A percentile compares a stretch with the other conserved stretches of the same genome.
Evolutionary conservation across 2,888 invertebrate genomes (phyloP).

Genomic region (Eustalomyia histrio): DNA sequence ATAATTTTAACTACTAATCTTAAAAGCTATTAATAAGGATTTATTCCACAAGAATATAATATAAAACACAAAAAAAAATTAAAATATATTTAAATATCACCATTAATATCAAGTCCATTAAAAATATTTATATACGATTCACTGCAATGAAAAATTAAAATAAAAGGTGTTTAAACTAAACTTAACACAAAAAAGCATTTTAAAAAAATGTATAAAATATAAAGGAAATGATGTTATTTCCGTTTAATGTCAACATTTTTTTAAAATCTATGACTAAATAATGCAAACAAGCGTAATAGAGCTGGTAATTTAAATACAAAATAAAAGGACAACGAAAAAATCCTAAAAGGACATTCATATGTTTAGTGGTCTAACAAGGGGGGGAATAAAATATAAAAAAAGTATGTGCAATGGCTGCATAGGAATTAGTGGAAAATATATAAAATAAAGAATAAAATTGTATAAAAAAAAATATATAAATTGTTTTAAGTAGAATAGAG

Average conservation of each 20-base stretch:
- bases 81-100: neutral
- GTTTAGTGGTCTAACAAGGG: slow-evolving; percentile 36
- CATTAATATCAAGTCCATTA: neutral
- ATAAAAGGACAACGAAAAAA: slow-evolving; percentile 7
- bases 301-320: slow-evolving; percentile 50
- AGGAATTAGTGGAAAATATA: slow-evolving; percentile 47
- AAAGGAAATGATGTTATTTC: slow-evolving; percentile 66
- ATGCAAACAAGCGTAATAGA: slow-evolving; percentile 66
- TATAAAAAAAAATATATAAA: slow-evolving; percentile 22
- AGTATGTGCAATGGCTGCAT: slow-evolving; percentile 10
- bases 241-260: slow-evolving; percentile 62
- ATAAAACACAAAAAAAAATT: neutral
- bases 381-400: slow-evolving; percentile 1
- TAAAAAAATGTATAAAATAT: slow-evolving; percentile 42
- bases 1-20: neutral
- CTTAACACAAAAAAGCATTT: neutral
- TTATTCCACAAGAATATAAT: neutral
- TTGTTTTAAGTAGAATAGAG: slow-evolving; percentile 21
- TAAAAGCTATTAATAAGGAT: slow-evolving; percentile 3
- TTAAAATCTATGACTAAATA: slow-evolving; percentile 67
- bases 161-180: neutral
- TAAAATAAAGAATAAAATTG: slow-evolving; percentile 1
- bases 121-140: slow-evolving; percentile 3
- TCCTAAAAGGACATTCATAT: slow-evolving; percentile 52
- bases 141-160: neutral